Conservation (phyloP, 2,113 vertebrate species). For the Indicator indicator region DNA sequence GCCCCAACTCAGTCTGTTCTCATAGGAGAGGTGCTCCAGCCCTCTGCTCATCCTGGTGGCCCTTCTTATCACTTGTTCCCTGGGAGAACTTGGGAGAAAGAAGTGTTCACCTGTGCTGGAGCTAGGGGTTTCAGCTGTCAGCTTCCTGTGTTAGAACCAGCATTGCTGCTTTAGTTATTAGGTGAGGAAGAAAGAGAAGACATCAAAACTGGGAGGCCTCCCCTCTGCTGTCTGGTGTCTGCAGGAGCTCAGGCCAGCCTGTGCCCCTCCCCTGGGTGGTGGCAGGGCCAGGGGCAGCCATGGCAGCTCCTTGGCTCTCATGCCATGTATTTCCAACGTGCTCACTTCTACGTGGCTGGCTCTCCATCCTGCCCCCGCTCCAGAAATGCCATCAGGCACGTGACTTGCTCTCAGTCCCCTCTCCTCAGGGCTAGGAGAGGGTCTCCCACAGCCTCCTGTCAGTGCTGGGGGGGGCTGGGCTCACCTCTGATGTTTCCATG, state of each 20-base stretch:
- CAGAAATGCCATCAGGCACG: background rate
- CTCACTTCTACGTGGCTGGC: rapidly evolving
- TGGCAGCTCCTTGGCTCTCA: background rate
- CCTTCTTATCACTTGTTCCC: background rate
- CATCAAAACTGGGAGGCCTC: rapidly evolving
- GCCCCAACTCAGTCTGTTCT: too few species aligned
- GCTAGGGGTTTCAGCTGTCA: background rate
- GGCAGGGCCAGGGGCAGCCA: background rate
- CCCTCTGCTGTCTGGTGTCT: rapidly evolving
- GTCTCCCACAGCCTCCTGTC: background rate
- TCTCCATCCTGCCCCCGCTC: rapidly evolving
- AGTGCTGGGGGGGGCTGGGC: background rate
- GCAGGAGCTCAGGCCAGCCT: background rate
- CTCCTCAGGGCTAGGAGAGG: background rate
- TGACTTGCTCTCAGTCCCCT: background rate
- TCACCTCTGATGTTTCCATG: background rate
- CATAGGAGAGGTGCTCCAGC: too few species aligned
- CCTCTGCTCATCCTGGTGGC: too few species aligned
- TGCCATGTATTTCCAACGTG: background rate
- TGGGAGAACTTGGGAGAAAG: background rate
- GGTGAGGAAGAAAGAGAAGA: background rate
- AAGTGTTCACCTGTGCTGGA: background rate
- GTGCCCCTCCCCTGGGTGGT: background rate
- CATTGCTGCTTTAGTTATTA: background rate
- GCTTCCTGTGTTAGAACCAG: background rate